Evolutionary conservation across 2,113 vertebrate species (phyloP).

Genomic region (Felis catus): F.catus_Fca126_mat1.0 CM031416.1:135454001-135454500

Average conservation of each 20-base stretch:
- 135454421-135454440: not conserved
- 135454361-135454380: not conserved
- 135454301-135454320: constrained; percentile 1
- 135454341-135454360: not conserved
- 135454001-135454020: too few relatives aligned
- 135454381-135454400: not conserved
- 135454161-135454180: not conserved
- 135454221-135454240: not conserved
- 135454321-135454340: not conserved
- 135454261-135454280: not conserved
- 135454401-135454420: not conserved
- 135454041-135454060: too few relatives aligned
- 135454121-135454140: not conserved
- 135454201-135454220: not conserved
- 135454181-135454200: not conserved
- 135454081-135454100: too few relatives aligned
- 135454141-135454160: not conserved
- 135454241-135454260: not conserved
- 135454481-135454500: not conserved
- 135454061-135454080: too few relatives aligned
- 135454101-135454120: too few relatives aligned
- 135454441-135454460: not conserved
- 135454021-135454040: too few relatives aligned
- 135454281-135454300: not conserved
- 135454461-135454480: not conserved